phyloP scores from a whole-genome alignment of 2,797 vertebrate species.

The Chrosomus eos region DNA sequence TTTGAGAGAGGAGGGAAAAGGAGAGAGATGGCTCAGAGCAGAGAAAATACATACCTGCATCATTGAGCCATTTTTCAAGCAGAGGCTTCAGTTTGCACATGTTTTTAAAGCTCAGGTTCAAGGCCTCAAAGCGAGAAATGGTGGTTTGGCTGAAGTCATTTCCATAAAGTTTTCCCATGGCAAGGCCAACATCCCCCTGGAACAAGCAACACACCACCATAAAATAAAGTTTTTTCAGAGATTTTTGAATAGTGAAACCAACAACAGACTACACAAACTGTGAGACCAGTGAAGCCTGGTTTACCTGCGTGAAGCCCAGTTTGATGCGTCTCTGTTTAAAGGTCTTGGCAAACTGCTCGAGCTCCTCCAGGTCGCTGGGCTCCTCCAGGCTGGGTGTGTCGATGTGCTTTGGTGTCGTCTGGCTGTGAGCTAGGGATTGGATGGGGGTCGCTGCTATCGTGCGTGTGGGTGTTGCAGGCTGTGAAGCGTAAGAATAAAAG shows the following conservation, averaged over 20 bases:
- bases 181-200: slow-evolving; percentile 90
- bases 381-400: slow-evolving; percentile 97
- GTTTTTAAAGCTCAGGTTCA: slow-evolving; percentile 99
- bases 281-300: not conserved
- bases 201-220: slow-evolving; percentile 13
- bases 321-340: slow-evolving; percentile 99
- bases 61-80: slow-evolving; percentile 99
- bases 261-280: not conserved
- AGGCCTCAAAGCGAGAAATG: slow-evolving; percentile 99
- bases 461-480: slow-evolving; percentile 98
- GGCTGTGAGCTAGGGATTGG: slow-evolving; percentile 93
- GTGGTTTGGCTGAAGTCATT: slow-evolving; percentile 99
- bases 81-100: slow-evolving; percentile 99
- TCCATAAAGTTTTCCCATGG: slow-evolving; percentile 99
- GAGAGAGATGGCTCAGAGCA: not conserved
- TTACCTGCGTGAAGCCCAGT: slow-evolving; percentile 99
- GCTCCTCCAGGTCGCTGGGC: slow-evolving; percentile 98
- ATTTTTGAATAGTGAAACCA: not conserved
- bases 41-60: slow-evolving; percentile 90
- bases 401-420: slow-evolving; percentile 96
- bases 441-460: slow-evolving; percentile 94
- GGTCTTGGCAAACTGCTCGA: slow-evolving; percentile 99
- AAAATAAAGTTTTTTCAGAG: not conserved
- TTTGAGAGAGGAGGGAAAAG: not conserved
- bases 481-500: slow-evolving; percentile 50